These are phyloP conservation scores for Enteromius treurensis DNA, from an alignment of 2,797 vertebrate genomes.

Conservation along the genomic window DNA sequence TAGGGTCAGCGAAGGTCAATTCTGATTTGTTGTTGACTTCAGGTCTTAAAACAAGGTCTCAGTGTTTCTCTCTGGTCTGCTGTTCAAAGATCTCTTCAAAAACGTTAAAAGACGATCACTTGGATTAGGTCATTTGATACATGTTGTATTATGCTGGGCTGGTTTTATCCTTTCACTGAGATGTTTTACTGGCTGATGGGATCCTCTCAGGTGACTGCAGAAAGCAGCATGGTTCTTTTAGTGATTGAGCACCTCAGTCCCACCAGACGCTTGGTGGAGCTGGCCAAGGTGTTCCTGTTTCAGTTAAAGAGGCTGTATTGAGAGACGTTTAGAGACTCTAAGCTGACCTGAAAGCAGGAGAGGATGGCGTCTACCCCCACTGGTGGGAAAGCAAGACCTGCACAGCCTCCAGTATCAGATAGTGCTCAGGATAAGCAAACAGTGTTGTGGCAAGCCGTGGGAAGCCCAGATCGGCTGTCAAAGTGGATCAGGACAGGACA, in stretches of 20 bases:
- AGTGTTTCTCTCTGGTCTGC: slow-evolving; percentile 24
- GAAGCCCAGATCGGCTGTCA: slow-evolving; percentile 43
- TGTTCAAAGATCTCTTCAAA: slow-evolving; percentile 29
- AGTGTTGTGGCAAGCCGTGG: slow-evolving; percentile 43
- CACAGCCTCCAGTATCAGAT: slow-evolving; percentile 45
- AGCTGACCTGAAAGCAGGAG: slow-evolving; percentile 42
- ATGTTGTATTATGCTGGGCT: slow-evolving; percentile 45
- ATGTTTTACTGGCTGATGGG: slow-evolving; percentile 44
- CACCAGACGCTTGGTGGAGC: neutral
- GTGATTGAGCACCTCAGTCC: slow-evolving; percentile 23
- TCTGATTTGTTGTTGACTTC: neutral
- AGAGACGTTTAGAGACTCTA: slow-evolving; percentile 20
- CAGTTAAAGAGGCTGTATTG: slow-evolving; percentile 43
- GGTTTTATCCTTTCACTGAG: slow-evolving; percentile 37
- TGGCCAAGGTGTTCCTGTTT: slow-evolving; percentile 42
- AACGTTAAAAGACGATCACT: neutral
- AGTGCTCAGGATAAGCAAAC: slow-evolving; percentile 50
- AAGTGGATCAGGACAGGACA: slow-evolving; percentile 27
- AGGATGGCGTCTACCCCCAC: slow-evolving; percentile 41
- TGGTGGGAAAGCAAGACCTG: slow-evolving; percentile 54
- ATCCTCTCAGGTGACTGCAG: slow-evolving; percentile 42
- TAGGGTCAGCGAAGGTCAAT: neutral
- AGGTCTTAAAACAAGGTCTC: slow-evolving; percentile 36
- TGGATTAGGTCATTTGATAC: slow-evolving; percentile 45
- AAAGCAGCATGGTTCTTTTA: slow-evolving; percentile 29